These are phyloP conservation scores for Macrotis lagotis DNA, from an alignment of 2,113 vertebrate species.

Conservation along the genomic window DNA sequence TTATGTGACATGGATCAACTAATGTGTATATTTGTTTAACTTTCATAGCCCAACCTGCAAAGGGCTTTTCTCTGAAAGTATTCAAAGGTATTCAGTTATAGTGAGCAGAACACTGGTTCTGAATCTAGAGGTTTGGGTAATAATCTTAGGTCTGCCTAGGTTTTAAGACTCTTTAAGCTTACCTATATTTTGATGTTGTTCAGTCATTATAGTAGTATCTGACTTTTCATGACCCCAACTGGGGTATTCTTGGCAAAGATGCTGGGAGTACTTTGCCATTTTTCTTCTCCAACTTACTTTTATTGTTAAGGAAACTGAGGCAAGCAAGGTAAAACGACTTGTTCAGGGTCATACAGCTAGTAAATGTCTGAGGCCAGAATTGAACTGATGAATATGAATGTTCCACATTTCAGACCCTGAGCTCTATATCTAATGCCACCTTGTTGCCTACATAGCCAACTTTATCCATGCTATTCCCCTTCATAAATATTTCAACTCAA, in stretches of 20 bases:
- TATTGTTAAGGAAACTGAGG: neutral
- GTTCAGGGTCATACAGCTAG: neutral
- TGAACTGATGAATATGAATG: neutral
- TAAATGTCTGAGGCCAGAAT: neutral
- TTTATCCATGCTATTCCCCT: neutral
- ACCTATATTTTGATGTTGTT: neutral
- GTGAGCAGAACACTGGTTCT: neutral
- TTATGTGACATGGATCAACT: conserved; percentile 59
- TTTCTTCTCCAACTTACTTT: neutral
- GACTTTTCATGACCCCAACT: neutral
- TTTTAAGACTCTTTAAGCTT: neutral
- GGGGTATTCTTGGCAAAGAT: neutral
- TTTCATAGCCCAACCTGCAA: neutral
- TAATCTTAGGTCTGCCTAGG: neutral
- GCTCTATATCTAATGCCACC: neutral
- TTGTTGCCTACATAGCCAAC: neutral
- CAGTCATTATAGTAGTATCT: neutral
- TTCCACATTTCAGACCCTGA: neutral
- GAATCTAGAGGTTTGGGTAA: neutral
- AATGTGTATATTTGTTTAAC: conserved; percentile 66
- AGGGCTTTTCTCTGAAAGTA: conserved; percentile 57
- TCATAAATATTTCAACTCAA: neutral
- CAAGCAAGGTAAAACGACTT: neutral
- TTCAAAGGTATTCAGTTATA: conserved; percentile 24
- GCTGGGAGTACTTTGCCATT: neutral